phyloP scores from a whole-genome alignment of 2,113 vertebrate species.

The Chinchilla lanigera region DNA sequence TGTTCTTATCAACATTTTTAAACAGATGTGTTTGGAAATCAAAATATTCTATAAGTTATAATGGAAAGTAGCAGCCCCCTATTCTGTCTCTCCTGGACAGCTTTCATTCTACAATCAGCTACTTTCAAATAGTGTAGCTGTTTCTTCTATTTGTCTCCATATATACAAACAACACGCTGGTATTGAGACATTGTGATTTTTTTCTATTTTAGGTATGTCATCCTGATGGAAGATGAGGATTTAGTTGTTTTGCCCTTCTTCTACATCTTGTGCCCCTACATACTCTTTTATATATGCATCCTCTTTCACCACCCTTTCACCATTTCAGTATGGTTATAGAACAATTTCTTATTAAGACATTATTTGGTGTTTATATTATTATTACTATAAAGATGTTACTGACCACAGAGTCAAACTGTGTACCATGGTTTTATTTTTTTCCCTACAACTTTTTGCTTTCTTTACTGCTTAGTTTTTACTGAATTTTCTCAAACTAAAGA shows the following conservation, averaged over 20 bases:
- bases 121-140: neutral
- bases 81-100: neutral
- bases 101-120: neutral
- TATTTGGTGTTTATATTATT: neutral
- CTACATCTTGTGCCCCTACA: neutral
- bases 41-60: neutral
- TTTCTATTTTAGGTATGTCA: neutral
- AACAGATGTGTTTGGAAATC: neutral
- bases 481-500: neutral
- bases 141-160: neutral
- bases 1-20: slow-evolving; percentile 24
- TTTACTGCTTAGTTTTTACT: neutral
- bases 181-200: neutral
- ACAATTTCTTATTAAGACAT: slow-evolving; percentile 42
- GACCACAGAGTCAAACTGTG: neutral
- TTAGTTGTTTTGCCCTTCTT: neutral
- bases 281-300: neutral
- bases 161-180: neutral
- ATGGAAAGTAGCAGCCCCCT: neutral
- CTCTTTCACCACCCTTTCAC: neutral
- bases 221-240: neutral
- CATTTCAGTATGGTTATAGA: neutral
- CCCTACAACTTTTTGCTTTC: slow-evolving; percentile 37
- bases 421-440: neutral
- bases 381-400: neutral